phyloP scores from a whole-genome alignment of 2,797 vertebrate species.

The Typhlichthys eigenmanni region DNA sequence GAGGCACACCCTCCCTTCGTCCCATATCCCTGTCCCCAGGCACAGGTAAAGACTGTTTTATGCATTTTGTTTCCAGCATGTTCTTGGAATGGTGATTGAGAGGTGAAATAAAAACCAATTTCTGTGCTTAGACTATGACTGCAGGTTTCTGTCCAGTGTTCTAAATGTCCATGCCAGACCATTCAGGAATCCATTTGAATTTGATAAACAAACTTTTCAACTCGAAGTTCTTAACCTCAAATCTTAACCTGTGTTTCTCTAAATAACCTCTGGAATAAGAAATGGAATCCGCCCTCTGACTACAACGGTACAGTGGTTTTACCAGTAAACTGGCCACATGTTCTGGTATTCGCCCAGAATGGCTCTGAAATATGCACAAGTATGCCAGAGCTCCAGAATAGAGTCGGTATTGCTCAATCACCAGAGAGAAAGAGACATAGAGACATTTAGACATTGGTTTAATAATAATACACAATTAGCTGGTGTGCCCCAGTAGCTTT shows the following conservation, averaged over 20 bases:
- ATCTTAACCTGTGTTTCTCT: slow-evolving; percentile 27
- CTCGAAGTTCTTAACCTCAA: slow-evolving; percentile 23
- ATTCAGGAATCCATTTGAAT: slow-evolving; percentile 18
- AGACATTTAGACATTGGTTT: slow-evolving; percentile 4
- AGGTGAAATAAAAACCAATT: background rate
- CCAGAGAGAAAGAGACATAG: slow-evolving; percentile 19
- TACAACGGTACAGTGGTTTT: slow-evolving; percentile 51
- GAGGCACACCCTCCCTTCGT: slow-evolving; percentile 62
- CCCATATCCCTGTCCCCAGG: slow-evolving; percentile 81
- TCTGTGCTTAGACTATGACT: slow-evolving; percentile 5
- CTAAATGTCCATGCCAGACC: background rate
- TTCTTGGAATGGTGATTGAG: slow-evolving; percentile 2
- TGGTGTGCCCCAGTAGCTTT: background rate
- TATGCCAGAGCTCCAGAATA: slow-evolving; percentile 39
- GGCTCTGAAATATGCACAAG: slow-evolving; percentile 53
- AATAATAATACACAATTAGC: slow-evolving; percentile 18
- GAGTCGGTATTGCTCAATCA: slow-evolving; percentile 51
- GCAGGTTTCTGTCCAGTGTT: slow-evolving; percentile 11
- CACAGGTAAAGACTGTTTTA: slow-evolving; percentile 70
- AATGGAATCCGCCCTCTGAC: slow-evolving; percentile 54
- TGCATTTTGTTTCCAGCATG: slow-evolving; percentile 1
- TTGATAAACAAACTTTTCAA: slow-evolving; percentile 27
- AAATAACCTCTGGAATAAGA: slow-evolving; percentile 25
- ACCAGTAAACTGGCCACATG: slow-evolving; percentile 64
- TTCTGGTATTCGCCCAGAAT: slow-evolving; percentile 59